Percentiles rank a stretch among this genome's conserved stretches.
These are phyloP conservation scores for Chrysemys picta DNA, from an alignment of 2,113 vertebrate genomes.

Conservation along the genomic window DNA sequence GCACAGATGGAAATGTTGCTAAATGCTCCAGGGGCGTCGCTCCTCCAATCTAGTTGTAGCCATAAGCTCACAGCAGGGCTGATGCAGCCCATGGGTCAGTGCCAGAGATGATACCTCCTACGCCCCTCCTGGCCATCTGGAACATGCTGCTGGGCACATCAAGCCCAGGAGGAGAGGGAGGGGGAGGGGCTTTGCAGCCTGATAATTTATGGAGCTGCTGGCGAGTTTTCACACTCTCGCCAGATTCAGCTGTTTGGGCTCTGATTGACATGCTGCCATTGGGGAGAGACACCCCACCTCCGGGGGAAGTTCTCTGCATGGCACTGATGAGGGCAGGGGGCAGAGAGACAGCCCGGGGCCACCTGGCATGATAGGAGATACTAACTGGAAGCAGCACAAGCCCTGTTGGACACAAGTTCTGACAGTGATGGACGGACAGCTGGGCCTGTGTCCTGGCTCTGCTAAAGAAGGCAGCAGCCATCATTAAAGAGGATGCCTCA, in stretches of 20 bases:
- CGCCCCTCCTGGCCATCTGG: neutral
- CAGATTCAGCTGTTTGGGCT: neutral
- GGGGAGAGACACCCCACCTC: neutral
- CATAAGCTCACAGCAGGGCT: neutral
- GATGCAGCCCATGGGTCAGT: neutral
- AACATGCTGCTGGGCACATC: neutral
- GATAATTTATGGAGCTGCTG: neutral
- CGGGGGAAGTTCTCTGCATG: neutral
- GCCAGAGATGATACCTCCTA: neutral
- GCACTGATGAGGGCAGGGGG: neutral
- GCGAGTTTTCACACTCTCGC: neutral
- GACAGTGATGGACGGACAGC: neutral
- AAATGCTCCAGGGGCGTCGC: neutral
- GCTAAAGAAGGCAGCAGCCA: neutral
- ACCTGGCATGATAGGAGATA: neutral
- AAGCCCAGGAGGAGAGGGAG: neutral
- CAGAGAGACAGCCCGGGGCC: neutral
- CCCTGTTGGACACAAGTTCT: neutral
- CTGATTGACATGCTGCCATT: neutral
- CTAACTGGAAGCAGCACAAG: neutral
- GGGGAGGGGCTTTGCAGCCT: neutral
- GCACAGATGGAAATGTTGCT: neutral
- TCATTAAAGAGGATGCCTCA: neutral
- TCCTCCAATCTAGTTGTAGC: neutral
- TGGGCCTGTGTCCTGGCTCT: neutral